Base-by-base conservation (phyloP, 2,113 vertebrate genomes). In the Apteryx mantelli region DNA sequence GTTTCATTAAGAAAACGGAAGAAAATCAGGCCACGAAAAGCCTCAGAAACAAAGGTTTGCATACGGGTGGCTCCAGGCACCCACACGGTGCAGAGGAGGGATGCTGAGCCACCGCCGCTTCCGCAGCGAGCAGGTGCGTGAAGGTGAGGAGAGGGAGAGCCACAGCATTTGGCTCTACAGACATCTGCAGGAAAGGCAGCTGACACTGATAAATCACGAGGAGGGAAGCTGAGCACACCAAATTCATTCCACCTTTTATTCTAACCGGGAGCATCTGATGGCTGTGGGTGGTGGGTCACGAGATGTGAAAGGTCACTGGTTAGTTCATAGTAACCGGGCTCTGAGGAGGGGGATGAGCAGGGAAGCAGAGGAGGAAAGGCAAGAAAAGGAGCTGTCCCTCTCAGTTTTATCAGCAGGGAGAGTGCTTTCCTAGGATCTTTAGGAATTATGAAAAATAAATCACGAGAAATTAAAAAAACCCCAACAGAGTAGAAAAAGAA, bases 401-500 rank as follows among this genome's bases (percentile, higher is more conserved):
- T 94, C 83, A 18, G 95, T 73, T 93, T 65, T 95, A 97, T 97
- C 97, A 97, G 95, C 95, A 96, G 96, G 97, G 97, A 94, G 93
- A 96, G 91, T 10, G 38, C 95, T 97, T 96, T 93, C 96, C 82
- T 71, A 93, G 95, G 96, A 98, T 97, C 98, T 97, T 98, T 93
- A 95, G 97, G 96, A 98, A 98, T 98, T 97, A 98, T 95, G 90
- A 97, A 98, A 98, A 98, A 98, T 96, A 97, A 98, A 97, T 97
- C 86, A 96, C 32, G 94, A 98, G 96, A 97, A 98, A 98, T 98
- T 88, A 88, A 97, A 97, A 98, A 98, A 97, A 79, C 77, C 79
- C 97, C 98, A 97, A 96, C 97, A 97, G 98, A 98, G 97, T 97
- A 98, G 95, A 98, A 97, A 98, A 98, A 98, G 97, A 98, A 98